Percentiles rank a stretch among this genome's conserved stretches.
phyloP scores from a whole-genome alignment of 92 coral and sea anemone species.

The Palythoa grandiflora region DNA sequence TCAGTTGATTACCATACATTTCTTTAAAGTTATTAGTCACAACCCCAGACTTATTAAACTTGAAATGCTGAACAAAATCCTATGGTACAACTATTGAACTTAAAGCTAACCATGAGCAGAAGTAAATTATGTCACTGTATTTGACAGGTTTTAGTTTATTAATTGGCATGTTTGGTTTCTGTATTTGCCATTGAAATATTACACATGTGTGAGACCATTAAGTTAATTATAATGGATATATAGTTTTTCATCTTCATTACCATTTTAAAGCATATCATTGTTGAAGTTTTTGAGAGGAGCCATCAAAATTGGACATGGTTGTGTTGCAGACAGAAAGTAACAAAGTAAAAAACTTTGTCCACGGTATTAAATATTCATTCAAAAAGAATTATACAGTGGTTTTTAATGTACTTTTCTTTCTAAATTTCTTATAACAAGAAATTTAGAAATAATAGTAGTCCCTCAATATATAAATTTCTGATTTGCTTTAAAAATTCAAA shows the following conservation, averaged over 20 bases:
- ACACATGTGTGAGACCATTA: conserved; percentile 20
- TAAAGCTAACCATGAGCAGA: background rate
- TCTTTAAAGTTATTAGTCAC: background rate
- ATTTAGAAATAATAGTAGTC: conserved; percentile 1
- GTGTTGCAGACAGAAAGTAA: conserved; percentile 16
- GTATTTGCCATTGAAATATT: conserved; percentile 23
- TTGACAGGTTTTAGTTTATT: background rate
- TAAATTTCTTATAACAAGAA: background rate
- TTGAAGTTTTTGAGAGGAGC: conserved; percentile 6
- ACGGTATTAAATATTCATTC: conserved; percentile 7
- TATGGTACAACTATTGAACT: background rate
- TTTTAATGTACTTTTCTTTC: conserved; percentile 1
- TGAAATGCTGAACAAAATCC: conserved; percentile 3
- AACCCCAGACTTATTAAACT: too few species aligned
- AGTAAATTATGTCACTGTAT: conserved; percentile 5
- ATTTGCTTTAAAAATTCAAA: background rate
- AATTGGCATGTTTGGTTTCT: conserved; percentile 16
- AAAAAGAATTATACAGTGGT: conserved; percentile 1
- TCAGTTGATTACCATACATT: background rate
- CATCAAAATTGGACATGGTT: conserved; percentile 24
- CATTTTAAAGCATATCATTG: conserved; percentile 11
- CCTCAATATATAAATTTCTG: conserved; percentile 1
- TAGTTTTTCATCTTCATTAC: conserved; percentile 21
- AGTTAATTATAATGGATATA: conserved; percentile 21
- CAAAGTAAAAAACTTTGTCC: background rate